Percentiles rank a stretch among this genome's conserved stretches.
phyloP scores from a whole-genome alignment of 2,797 vertebrate genomes.

The Sitta carolinensis region DNA sequence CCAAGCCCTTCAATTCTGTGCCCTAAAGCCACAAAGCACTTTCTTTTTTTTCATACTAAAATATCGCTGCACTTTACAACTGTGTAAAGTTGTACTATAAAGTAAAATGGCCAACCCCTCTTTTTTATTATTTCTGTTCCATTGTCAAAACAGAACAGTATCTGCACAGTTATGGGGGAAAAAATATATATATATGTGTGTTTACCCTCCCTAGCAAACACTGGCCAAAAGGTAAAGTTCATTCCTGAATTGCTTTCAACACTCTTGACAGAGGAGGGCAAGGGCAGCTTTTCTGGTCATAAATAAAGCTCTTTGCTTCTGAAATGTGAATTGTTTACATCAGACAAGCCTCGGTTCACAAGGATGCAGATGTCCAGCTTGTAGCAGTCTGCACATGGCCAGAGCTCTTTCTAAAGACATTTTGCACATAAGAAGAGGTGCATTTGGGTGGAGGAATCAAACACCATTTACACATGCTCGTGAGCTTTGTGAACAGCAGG shows the following conservation, averaged over 20 bases:
- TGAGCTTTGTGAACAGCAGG: background rate
- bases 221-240: conserved; percentile 38
- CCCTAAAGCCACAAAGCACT: conserved; percentile 12
- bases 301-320: conserved; percentile 42
- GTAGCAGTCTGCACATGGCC: background rate
- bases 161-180: background rate
- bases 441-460: background rate
- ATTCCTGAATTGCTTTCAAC: conserved; percentile 28
- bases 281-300: background rate
- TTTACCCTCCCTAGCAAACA: background rate
- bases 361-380: background rate
- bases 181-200: background rate
- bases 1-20: background rate
- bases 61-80: background rate
- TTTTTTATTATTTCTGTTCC: background rate
- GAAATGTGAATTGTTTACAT: conserved; percentile 48
- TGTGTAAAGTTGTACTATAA: background rate
- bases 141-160: background rate
- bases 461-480: background rate
- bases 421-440: background rate
- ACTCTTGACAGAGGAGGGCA: background rate
- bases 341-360: conserved; percentile 3
- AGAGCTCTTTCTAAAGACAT: background rate
- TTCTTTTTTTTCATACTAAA: background rate
- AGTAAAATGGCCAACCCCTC: background rate